Percentiles rank a stretch among this genome's conserved stretches.
Conservation (phyloP, 2,113 vertebrate genomes). For the Gasterosteus aculeatus region DNA sequence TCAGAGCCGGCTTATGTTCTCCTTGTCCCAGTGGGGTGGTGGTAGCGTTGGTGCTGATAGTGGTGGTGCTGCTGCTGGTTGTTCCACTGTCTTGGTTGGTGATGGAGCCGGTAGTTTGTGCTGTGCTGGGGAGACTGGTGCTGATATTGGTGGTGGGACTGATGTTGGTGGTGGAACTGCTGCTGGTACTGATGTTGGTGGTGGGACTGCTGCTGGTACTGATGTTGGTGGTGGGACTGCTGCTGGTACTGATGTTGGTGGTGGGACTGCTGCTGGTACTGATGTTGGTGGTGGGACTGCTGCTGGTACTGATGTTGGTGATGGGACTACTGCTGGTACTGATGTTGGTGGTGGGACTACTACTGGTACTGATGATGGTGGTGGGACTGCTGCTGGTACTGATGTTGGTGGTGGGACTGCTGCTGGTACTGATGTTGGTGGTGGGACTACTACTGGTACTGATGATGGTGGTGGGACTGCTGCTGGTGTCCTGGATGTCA, state of each 20-base stretch:
- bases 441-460: not conserved
- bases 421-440: no score
- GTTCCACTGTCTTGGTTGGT: fast-evolving
- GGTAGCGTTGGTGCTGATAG: not conserved
- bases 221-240: not conserved
- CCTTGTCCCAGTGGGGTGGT: not conserved
- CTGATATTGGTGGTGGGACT: fast-evolving
- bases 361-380: fast-evolving
- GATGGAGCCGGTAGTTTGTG: not conserved
- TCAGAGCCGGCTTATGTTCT: slow-evolving; percentile 35
- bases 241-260: no score
- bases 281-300: not conserved
- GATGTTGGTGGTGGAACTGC: no score
- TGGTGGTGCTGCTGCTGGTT: not conserved
- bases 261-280: not conserved
- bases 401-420: not conserved
- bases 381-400: no score
- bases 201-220: fast-evolving
- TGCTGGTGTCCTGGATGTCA: not conserved
- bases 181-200: fast-evolving
- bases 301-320: fast-evolving
- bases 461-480: not conserved
- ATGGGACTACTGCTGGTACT: fast-evolving
- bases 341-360: fast-evolving
- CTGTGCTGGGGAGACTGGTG: fast-evolving